Percentiles rank a stretch among this genome's conserved stretches.
phyloP scores from a whole-genome alignment of 1,140 invertebrate genomes.

The Semibalanus balanoides region DNA sequence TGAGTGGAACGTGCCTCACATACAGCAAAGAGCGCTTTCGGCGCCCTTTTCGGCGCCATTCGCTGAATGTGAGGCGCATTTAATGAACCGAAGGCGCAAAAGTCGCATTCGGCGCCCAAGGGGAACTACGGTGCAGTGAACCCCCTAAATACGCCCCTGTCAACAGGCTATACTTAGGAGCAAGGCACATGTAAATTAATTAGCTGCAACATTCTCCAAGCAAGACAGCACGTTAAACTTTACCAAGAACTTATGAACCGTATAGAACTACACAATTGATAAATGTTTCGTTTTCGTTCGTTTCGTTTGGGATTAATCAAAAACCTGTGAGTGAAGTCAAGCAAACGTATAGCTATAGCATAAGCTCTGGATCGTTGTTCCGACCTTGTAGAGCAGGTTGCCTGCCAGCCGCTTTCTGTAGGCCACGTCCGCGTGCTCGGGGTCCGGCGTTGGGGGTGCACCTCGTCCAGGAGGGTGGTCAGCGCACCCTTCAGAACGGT shows the following conservation, averaged over 20 bases:
- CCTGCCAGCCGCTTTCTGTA: constrained; percentile 21
- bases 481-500: constrained; percentile 17
- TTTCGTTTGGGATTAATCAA: neutral
- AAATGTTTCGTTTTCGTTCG: no score
- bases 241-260: neutral
- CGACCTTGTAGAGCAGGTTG: constrained; percentile 21
- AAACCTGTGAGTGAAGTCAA: neutral
- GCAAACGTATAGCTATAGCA: neutral
- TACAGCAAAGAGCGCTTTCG: no score
- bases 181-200: no score
- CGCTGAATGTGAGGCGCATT: no score
- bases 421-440: constrained; percentile 16
- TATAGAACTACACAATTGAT: neutral
- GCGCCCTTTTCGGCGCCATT: no score
- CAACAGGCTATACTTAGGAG: no score
- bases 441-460: constrained; percentile 16
- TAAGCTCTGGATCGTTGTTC: neutral
- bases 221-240: neutral
- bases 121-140: no score
- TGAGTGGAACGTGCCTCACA: no score
- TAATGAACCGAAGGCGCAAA: no score
- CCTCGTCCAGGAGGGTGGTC: constrained; percentile 14
- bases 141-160: no score
- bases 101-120: no score
- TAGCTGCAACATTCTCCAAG: neutral